Base-by-base conservation (phyloP, 2,888 invertebrate genomes). In the Perdita meconis region DNA sequence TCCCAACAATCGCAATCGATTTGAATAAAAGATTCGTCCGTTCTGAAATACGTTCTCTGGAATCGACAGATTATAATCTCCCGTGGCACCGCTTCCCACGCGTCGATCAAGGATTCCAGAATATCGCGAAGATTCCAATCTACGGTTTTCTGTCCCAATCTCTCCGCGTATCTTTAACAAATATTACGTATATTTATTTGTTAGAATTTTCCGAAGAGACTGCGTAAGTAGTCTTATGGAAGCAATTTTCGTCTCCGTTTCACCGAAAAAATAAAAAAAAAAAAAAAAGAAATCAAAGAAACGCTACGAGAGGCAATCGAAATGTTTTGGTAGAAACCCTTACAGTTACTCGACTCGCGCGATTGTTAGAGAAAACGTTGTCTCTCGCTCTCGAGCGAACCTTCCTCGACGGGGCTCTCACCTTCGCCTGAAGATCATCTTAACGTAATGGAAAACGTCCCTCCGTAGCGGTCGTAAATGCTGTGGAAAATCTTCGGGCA, bases 41-140 rank as follows among this genome's bases (percentile, higher is more conserved):
- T 82, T 1, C 90, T 83, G 64, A 90, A 90, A 57, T 82, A 84
- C 2, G 89, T 89, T 26, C 86, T 83, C 44, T 89, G 90, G 67
- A 90, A 90, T 64, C 86, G 84, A 40, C 80, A 81, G 34, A 89
- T 73, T 53, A 91, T 84, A 16, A 89, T 69, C 16, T 90, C 88
- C 4, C 73, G 81, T 0, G 89, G 82, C n/a, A 90, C 75, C 50
- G 78, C 68, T 13, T 67, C 64, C 90, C 89, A 90, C 0, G 89
- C 83, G 1, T 87, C 60, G 50, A 81, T 66, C 40, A 90, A 55
- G 6, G 84, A 81, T 22, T 79, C 64, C 8, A 85, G 60, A 19
- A 87, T 86, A 13, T 85, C 85, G 22, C 83, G 79, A 22, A 78
- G 67, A 38, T 57, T 72, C 89, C 90, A 89, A 12, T 72, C 56